Percentiles rank a stretch among this genome's conserved stretches.
Conservation (phyloP, 2,888 invertebrate genomes). For the Crematogaster levior region DNA sequence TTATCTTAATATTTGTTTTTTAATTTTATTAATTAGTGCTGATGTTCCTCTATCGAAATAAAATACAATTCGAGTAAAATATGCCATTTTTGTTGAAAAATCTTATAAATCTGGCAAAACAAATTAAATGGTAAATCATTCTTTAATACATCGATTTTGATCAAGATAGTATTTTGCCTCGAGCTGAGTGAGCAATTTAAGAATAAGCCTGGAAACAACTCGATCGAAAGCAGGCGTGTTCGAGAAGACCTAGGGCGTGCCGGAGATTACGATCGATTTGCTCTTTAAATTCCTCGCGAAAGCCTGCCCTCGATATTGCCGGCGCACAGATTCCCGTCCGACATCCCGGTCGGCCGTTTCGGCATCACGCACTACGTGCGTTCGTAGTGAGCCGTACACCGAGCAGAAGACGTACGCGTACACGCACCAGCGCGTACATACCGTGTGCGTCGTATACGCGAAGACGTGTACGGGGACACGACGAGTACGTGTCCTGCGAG, state of each 20-base stretch:
- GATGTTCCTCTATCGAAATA: neutral
- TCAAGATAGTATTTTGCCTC: neutral
- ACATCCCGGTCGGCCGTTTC: slow-evolving; percentile 49
- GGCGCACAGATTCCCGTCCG: slow-evolving; percentile 49
- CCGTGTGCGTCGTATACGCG: slow-evolving; percentile 40
- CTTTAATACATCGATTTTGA: neutral
- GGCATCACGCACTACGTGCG: slow-evolving; percentile 28
- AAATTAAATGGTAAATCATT: no score
- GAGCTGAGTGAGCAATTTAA: neutral
- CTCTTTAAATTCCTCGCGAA: slow-evolving; percentile 50
- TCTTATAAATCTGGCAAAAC: no score
- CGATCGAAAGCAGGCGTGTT: slow-evolving; percentile 9
- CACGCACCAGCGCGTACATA: slow-evolving; percentile 27
- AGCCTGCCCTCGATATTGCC: slow-evolving; percentile 46
- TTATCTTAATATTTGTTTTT: neutral
- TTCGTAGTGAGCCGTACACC: neutral
- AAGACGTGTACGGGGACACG: slow-evolving; percentile 82
- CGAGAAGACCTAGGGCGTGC: slow-evolving; percentile 41
- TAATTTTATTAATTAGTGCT: neutral
- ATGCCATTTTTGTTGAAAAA: neutral
- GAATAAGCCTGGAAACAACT: neutral
- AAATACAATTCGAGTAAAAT: neutral
- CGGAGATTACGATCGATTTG: slow-evolving; percentile 47
- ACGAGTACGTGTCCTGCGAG: slow-evolving; percentile 79
- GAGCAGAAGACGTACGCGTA: slow-evolving; percentile 28